Conservation (phyloP, 2,888 invertebrate species). For the Teleiodes luculella region DNA sequence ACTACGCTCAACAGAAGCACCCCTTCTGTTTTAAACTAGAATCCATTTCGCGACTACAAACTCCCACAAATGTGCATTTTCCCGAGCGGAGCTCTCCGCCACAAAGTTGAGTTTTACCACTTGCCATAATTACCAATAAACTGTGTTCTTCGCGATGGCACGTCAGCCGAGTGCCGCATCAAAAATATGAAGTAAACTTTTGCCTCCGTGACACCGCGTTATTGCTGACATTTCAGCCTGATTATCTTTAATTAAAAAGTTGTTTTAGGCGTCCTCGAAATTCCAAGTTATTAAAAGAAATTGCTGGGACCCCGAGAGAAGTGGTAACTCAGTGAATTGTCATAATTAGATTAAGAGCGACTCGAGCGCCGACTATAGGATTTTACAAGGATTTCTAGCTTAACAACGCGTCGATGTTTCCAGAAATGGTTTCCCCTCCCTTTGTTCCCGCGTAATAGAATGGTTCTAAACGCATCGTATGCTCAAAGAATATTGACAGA, state of each 20-base stretch:
- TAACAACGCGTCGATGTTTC: constrained; percentile 23
- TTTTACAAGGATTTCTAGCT: constrained; percentile 39
- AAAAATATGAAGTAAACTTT: constrained; percentile 61
- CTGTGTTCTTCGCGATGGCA: constrained; percentile 56
- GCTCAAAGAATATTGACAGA: constrained; percentile 75
- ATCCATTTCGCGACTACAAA: constrained; percentile 67
- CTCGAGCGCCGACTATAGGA: constrained; percentile 41
- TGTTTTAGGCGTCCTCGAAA: constrained; percentile 61
- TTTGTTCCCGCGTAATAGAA: constrained; percentile 37
- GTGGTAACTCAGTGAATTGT: constrained; percentile 63
- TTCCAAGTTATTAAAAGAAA: constrained; percentile 69
- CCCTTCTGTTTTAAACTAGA: constrained; percentile 70
- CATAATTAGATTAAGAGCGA: constrained; percentile 64
- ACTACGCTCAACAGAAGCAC: constrained; percentile 59
- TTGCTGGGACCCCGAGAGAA: constrained; percentile 56
- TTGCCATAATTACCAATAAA: constrained; percentile 70
- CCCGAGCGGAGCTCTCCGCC: constrained; percentile 48
- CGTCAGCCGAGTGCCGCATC: constrained; percentile 51
- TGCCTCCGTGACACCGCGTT: constrained; percentile 57
- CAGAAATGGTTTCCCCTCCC: constrained; percentile 31
- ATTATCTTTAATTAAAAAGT: constrained; percentile 75
- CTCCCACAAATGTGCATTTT: constrained; percentile 67
- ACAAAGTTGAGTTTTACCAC: constrained; percentile 67
- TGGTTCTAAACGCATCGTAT: constrained; percentile 62
- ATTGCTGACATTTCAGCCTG: constrained; percentile 65